Evolutionary conservation across 2,113 vertebrate species (phyloP), one percentile per base, ranked within the genome.

Genomic region (Tupaia chinensis): DNA sequence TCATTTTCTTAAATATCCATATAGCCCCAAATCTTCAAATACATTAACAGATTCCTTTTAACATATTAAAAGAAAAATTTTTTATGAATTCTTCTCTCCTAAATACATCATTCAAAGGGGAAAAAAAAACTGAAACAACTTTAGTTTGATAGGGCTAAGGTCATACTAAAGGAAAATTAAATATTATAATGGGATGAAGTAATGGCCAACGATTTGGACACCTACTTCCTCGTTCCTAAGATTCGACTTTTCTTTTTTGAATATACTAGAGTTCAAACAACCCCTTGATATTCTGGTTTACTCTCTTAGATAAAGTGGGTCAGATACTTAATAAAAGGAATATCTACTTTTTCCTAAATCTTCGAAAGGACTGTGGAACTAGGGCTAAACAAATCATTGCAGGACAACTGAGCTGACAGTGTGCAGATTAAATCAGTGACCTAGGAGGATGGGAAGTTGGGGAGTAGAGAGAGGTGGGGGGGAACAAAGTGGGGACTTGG

Each of bases 1-100:
- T 94, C n/a, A 88, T 23, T 93, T 77, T 91, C 80, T 86, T 23
- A 82, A 80, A 58, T 32, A 95, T 14, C 29, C 32, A 69, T 2
- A 7, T 16, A 81, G 56, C 15, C 56, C 12, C 4, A 77, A 89
- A 76, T 72, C 25, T 93, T 74, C 15, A 80, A 69, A 58, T 53
- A 77, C 2, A 66, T 65, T 29, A 61, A 76, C 3, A 79, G 61
- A 60, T 13, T 2, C 4, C 29, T 32, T 44, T 82, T 83, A 86
- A 86, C 5, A 70, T 23, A 76, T 86, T 73, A 93, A 56, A 9
- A 58, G n/a, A 84, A 93, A 94, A 72, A 69, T 54, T 17, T 19
- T 65, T 10, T 44, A 54, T 3, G 4, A 32, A 54, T 66, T 23
- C 77, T 83, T 82, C 27, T 13, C 76, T 82, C 27, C 16, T 69